A percentile compares a stretch with the other conserved stretches of the same genome.
phyloP scores from a whole-genome alignment of 2,888 invertebrate genomes.

The Agrotis clavis region DNA sequence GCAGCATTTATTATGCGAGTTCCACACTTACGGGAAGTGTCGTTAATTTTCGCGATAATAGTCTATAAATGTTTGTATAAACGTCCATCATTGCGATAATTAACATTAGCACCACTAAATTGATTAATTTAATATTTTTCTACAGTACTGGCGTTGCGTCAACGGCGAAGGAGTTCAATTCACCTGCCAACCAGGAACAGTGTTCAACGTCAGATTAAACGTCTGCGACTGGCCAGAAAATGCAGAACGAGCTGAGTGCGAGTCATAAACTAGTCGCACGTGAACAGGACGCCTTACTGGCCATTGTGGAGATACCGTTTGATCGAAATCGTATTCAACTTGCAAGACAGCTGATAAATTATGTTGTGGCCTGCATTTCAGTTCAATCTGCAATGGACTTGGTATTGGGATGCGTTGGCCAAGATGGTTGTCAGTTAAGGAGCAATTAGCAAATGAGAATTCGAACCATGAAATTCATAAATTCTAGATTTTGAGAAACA shows the following conservation, averaged over 20 bases:
- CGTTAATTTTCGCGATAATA: no score
- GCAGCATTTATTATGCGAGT: no score
- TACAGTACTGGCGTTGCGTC: conserved; percentile 96
- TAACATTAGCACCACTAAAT: no score
- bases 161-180: conserved; percentile 94
- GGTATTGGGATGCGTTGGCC: conserved; percentile 11
- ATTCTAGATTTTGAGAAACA: background rate
- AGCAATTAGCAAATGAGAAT: conserved; percentile 32
- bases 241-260: conserved; percentile 92
- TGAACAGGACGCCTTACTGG: conserved; percentile 44
- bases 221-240: conserved; percentile 96
- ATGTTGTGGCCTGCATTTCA: conserved; percentile 31
- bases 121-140: background rate
- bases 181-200: conserved; percentile 94
- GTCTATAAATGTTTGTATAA: no score
- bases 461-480: background rate
- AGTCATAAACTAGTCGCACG: conserved; percentile 62
- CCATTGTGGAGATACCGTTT: conserved; percentile 52
- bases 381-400: conserved; percentile 22
- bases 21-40: no score
- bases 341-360: conserved; percentile 55
- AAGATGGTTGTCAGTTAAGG: conserved; percentile 13
- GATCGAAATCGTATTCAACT: conserved; percentile 56
- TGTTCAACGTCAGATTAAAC: conserved; percentile 93
- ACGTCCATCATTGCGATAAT: no score